Conservation (phyloP, 2,113 vertebrate species). For the Cyprinus carpio region DNA sequence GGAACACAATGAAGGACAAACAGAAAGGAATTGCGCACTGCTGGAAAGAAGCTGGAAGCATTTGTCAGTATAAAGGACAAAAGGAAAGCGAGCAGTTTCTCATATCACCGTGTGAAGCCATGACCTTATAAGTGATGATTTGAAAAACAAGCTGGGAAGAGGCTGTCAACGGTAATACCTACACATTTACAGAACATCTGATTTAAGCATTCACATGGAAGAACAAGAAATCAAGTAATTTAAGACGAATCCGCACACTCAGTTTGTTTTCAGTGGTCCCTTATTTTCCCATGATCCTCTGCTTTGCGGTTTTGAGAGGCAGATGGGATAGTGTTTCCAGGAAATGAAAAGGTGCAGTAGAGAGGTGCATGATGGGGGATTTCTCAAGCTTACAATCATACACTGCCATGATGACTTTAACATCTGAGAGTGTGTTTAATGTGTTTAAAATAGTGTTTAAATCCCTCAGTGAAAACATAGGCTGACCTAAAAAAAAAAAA, state of each 20-base stretch:
- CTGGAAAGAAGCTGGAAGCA: background rate
- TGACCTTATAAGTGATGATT: slow-evolving; percentile 7
- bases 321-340: slow-evolving; percentile 48
- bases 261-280: slow-evolving; percentile 4
- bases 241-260: background rate
- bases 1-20: slow-evolving; percentile 4
- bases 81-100: background rate
- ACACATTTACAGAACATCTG: slow-evolving; percentile 21
- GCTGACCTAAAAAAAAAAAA: slow-evolving; percentile 1
- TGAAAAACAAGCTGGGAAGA: background rate
- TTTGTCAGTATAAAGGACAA: background rate
- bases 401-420: slow-evolving; percentile 50
- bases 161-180: slow-evolving; percentile 2
- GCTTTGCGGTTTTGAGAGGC: slow-evolving; percentile 37
- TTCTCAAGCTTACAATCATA: slow-evolving; percentile 36
- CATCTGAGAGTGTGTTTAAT: slow-evolving; percentile 38
- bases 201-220: background rate
- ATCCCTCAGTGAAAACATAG: background rate
- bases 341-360: slow-evolving; percentile 52
- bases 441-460: slow-evolving; percentile 37
- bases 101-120: background rate
- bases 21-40: background rate
- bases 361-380: slow-evolving; percentile 52
- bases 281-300: slow-evolving; percentile 51
- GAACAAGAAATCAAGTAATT: background rate